These are phyloP conservation scores for Sceliomorpha sp. DNA, from an alignment of 2,888 invertebrate species.

Conservation along the genomic window DNA sequence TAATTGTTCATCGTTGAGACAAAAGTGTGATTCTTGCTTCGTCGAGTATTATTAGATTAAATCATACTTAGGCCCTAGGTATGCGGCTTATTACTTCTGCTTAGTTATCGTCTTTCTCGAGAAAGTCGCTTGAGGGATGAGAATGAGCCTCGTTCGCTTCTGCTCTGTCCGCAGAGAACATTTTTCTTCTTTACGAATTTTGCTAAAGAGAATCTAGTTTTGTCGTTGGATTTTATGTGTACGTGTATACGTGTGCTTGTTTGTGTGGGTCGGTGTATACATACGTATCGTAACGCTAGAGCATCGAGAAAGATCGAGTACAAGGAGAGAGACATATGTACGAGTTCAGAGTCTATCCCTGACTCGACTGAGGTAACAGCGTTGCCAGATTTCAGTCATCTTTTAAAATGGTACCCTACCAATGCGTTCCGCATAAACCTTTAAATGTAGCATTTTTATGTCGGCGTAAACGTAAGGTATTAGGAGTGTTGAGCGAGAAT, in stretches of 20 bases:
- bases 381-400: too few relatives aligned
- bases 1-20: slow-evolving; percentile 50
- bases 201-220: slow-evolving; percentile 15
- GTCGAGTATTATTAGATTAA: slow-evolving; percentile 54
- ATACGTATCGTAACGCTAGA: slow-evolving; percentile 49
- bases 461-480: too few relatives aligned
- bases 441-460: too few relatives aligned
- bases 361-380: background rate
- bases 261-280: slow-evolving; percentile 57
- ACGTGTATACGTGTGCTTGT: slow-evolving; percentile 7
- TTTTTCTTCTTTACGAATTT: slow-evolving; percentile 21
- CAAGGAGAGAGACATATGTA: slow-evolving; percentile 44
- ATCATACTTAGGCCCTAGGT: slow-evolving; percentile 60
- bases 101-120: slow-evolving; percentile 53
- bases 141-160: slow-evolving; percentile 56
- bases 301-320: slow-evolving; percentile 63
- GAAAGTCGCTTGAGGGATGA: slow-evolving; percentile 61
- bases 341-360: slow-evolving; percentile 34
- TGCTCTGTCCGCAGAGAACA: slow-evolving; percentile 36
- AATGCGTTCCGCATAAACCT: too few relatives aligned
- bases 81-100: slow-evolving; percentile 13
- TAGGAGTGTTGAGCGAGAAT: too few relatives aligned
- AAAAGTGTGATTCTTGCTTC: slow-evolving; percentile 43
- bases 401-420: too few relatives aligned
- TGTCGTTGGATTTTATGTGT: slow-evolving; percentile 13